Percentiles rank a stretch among this genome's conserved stretches.
These are phyloP conservation scores for Chalcosyrphus nemorum DNA, from an alignment of 2,888 invertebrate genomes.

Conservation along the genomic window DNA sequence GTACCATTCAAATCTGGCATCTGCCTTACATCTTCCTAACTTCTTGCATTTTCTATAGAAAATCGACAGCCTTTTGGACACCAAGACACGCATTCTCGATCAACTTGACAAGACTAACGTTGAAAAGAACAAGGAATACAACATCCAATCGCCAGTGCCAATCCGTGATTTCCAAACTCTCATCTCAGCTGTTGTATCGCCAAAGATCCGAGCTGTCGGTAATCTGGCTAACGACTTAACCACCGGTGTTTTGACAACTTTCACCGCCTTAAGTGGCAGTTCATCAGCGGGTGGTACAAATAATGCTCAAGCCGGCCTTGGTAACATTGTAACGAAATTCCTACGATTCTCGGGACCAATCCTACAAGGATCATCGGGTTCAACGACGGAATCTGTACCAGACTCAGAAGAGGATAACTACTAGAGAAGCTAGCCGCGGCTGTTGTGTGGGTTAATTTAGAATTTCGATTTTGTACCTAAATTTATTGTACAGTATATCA, in stretches of 20 bases:
- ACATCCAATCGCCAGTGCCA: constrained; percentile 86
- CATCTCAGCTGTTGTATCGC: constrained; percentile 87
- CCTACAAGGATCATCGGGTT: constrained; percentile 81
- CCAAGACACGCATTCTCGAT: constrained; percentile 88
- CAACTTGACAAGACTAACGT: constrained; percentile 88
- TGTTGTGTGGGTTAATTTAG: constrained; percentile 42
- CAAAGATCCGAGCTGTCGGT: constrained; percentile 87
- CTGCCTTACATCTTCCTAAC: not conserved
- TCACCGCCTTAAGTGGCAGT: constrained; percentile 83
- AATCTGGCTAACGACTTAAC: constrained; percentile 86
- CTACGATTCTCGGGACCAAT: constrained; percentile 81
- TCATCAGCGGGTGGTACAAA: constrained; percentile 82
- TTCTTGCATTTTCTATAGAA: constrained; percentile 84
- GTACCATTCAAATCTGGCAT: constrained; percentile 76
- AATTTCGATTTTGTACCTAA: constrained; percentile 70
- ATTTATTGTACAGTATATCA: constrained; percentile 45
- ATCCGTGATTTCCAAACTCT: constrained; percentile 86
- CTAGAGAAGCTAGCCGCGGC: constrained; percentile 74
- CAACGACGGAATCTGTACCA: constrained; percentile 78
- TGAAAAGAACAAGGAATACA: constrained; percentile 89
- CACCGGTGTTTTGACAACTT: constrained; percentile 83
- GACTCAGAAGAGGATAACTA: constrained; percentile 81
- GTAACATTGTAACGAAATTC: constrained; percentile 81
- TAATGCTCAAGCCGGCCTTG: constrained; percentile 79
- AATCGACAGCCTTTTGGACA: constrained; percentile 91